phyloP scores from a whole-genome alignment of 2,888 invertebrate species.

The Cataglyphis albicans region DNA sequence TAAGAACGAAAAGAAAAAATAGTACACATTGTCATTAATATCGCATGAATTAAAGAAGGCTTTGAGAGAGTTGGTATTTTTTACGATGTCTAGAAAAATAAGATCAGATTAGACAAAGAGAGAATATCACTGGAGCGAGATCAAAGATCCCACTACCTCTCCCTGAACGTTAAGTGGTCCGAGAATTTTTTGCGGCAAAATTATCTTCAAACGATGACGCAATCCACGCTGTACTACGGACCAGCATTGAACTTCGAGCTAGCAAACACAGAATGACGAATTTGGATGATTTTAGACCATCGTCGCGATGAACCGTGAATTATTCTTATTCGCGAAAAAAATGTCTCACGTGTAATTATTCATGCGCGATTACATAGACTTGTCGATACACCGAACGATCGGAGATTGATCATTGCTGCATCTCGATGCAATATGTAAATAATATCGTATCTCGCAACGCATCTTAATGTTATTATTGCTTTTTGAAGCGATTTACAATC shows the following conservation, averaged over 20 bases:
- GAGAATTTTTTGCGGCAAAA: background rate
- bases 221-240: background rate
- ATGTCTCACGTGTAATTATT: background rate
- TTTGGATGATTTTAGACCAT: background rate
- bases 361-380: background rate
- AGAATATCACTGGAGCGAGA: background rate
- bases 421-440: background rate
- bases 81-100: background rate
- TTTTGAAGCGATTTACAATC: constrained; percentile 1
- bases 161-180: background rate
- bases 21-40: background rate
- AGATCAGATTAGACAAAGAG: background rate
- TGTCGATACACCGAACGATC: background rate
- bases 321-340: background rate
- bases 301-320: background rate
- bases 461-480: background rate
- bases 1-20: background rate
- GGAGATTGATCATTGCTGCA: background rate
- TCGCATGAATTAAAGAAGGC: no score
- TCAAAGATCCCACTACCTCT: background rate
- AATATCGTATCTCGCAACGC: constrained; percentile 9
- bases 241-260: constrained; percentile 25
- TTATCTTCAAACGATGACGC: constrained; percentile 5
- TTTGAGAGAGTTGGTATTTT: background rate
- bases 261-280: background rate